Evolutionary conservation across 2,113 vertebrate genomes (phyloP).

Genomic region (Sander vitreus): DNA sequence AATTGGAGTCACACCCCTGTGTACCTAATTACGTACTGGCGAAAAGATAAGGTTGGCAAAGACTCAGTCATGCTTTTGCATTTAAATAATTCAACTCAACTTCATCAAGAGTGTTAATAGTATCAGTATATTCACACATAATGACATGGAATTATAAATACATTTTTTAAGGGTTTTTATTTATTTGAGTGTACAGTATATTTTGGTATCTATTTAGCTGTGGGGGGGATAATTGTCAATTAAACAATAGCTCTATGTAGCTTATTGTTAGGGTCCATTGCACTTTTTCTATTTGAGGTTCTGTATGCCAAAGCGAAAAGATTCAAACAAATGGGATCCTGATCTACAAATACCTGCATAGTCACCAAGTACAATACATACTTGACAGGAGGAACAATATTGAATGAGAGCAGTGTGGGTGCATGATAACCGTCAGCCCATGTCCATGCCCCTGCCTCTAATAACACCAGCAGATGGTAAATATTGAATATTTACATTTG

Average conservation of each 20-base stretch:
- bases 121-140: constrained; percentile 36
- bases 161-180: constrained; percentile 25
- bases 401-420: constrained; percentile 67
- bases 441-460: constrained; percentile 78
- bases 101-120: constrained; percentile 61
- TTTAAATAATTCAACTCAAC: constrained; percentile 66
- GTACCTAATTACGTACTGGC: constrained; percentile 92
- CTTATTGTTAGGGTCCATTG: constrained; percentile 27
- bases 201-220: constrained; percentile 2
- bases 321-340: constrained; percentile 66
- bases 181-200: constrained; percentile 6
- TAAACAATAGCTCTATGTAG: background rate
- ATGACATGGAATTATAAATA: constrained; percentile 16
- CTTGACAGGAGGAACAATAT: constrained; percentile 70
- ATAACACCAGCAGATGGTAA: constrained; percentile 84
- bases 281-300: constrained; percentile 28
- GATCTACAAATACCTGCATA: constrained; percentile 73
- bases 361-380: constrained; percentile 59
- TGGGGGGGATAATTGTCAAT: background rate
- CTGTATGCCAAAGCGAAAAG: constrained; percentile 34
- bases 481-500: constrained; percentile 89
- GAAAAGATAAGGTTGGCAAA: constrained; percentile 90
- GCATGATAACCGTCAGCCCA: constrained; percentile 66
- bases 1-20: constrained; percentile 96
- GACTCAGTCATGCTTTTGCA: constrained; percentile 76